Evolutionary conservation across 2,888 invertebrate species (phyloP), one percentile per base, ranked within the genome.

Genomic region (Pseudoips prasinana): DNA sequence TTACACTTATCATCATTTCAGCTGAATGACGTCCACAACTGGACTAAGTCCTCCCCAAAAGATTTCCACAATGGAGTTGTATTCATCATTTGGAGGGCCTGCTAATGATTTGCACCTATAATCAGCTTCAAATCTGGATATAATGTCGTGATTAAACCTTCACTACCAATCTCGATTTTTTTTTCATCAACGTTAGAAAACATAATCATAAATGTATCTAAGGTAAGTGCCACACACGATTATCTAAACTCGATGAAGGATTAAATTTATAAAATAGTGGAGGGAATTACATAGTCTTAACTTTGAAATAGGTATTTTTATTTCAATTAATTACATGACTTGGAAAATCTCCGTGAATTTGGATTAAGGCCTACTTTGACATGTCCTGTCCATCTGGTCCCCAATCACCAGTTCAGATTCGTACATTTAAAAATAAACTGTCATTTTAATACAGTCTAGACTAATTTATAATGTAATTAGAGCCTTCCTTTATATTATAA

Each of bases 211-310:
- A 14, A 3, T 14, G n/a, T n/a, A 3, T 14, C 14, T 14, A 14
- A 14, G 14, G 14, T 34, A 57, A 45, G 62, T 65, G 66, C 60
- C 47, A 45, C 52, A 66, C 54, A 49, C 58, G 48, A 53, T 31
- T 56, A 55, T 56, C 50, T 53, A 52, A 50, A 50, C 46, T 48
- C 40, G 48, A 54, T 64, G 64, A 66, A 63, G 69, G 64, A 57
- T 5, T 56, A 55, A 40, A 52, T 74, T 61, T 81, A 78, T 64
- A 70, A 14, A 49, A 60, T 78, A 85, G 74, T 85, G 84, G 84
- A 84, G 82, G 84, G 83, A 78, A 73, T 82, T 65, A 71, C 64
- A 72, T 75, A 83, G 75, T 83, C 79, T 79, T 78, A 75, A 59
- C 54, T 75, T 74, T 63, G 64, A 67, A 68, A 64, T 65, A 46